These are phyloP conservation scores for Falco berigora DNA, from an alignment of 2,797 vertebrate genomes.

Conservation along the genomic window DNA sequence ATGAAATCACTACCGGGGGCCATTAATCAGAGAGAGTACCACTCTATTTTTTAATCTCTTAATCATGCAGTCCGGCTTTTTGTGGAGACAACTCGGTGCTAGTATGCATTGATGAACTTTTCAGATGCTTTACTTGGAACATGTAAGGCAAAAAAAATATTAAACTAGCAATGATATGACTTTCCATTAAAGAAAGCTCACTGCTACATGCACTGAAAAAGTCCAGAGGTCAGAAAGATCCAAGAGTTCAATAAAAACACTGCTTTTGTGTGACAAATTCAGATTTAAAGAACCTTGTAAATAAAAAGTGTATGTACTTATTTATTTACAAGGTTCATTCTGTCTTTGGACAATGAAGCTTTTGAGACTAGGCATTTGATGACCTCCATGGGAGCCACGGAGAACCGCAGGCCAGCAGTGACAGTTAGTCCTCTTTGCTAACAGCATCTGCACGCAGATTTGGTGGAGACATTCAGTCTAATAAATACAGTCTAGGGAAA, in stretches of 20 bases:
- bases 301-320: neutral
- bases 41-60: neutral
- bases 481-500: conserved; percentile 37
- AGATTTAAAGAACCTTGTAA: neutral
- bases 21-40: neutral
- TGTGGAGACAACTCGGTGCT: neutral
- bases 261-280: neutral
- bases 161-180: neutral
- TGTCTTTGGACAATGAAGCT: neutral
- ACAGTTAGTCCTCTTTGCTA: neutral
- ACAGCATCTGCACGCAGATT: conserved; percentile 24
- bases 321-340: neutral
- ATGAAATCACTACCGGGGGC: neutral
- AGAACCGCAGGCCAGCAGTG: neutral
- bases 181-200: conserved; percentile 1
- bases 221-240: neutral
- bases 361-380: neutral
- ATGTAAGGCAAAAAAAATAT: neutral
- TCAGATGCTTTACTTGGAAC: conserved; percentile 7
- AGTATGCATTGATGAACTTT: neutral
- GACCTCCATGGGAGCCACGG: conserved; percentile 11
- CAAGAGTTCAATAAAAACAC: neutral
- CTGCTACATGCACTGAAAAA: neutral
- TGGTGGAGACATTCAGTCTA: conserved; percentile 38
- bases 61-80: neutral